Conservation (phyloP, 2,888 invertebrate species). For the Drosophila robusta region DNA sequence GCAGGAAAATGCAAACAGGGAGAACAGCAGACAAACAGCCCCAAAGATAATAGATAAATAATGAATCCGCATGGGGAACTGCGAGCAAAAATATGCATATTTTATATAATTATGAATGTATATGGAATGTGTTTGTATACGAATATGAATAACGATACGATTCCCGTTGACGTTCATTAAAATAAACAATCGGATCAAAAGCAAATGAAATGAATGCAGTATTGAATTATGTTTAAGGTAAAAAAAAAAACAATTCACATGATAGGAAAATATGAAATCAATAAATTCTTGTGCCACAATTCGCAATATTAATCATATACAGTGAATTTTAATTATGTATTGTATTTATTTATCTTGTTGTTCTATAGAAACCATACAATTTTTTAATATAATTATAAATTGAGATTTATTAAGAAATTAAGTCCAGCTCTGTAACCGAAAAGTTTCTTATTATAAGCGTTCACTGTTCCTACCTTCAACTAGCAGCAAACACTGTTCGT, state of each 20-base stretch:
- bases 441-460: too few relatives aligned
- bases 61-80: conserved; percentile 29
- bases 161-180: not conserved
- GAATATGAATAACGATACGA: conserved; percentile 4
- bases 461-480: too few relatives aligned
- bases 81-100: conserved; percentile 9
- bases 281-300: not conserved
- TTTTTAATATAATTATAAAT: too few relatives aligned
- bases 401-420: too few relatives aligned
- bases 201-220: not conserved
- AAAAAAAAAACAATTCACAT: too few relatives aligned
- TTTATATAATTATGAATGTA: conserved; percentile 8
- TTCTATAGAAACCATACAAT: too few relatives aligned
- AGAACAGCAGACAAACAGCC: not conserved
- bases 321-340: too few relatives aligned
- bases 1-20: not conserved
- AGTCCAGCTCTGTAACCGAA: too few relatives aligned
- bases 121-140: conserved; percentile 3
- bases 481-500: too few relatives aligned
- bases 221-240: not conserved
- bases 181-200: conserved; percentile 7
- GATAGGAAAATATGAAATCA: not conserved
- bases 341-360: too few relatives aligned
- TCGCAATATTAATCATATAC: too few relatives aligned
- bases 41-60: conserved; percentile 32